Base-by-base conservation (phyloP, 2,113 vertebrate species). In the Ibidorhyncha struthersii region DNA sequence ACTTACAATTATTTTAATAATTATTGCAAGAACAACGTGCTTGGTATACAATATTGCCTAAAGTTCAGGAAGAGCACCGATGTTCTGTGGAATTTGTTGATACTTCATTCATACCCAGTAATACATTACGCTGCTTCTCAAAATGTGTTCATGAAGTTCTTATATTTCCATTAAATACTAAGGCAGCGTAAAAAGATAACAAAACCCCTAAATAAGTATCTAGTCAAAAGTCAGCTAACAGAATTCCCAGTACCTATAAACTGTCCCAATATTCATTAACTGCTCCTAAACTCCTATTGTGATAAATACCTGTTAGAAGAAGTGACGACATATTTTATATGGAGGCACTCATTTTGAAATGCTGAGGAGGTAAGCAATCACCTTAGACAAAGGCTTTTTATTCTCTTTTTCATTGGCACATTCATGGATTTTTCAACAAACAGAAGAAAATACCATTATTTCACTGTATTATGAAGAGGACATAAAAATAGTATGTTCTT, bases 201-300 rank as follows among this genome's bases (percentile, higher is more conserved):
- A 41, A 19, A 12, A 2, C 0, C 0, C 8, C 6, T 2, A 23
- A 43, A 58, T 12, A 41, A 58, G 5, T 40, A 58, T 21, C n/a
- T 15, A 32, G 30, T 63, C 30, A 69, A 56, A 63, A 70, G 41
- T 62, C 25, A 77, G 26, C 10, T 53, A 50, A 30, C 4, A 82
- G 23, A 89, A 61, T 55, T 72, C 18, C 0, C 1, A 38, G 40
- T 49, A 77, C 9, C 30, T 81, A 49, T n/a, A 55, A 72, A 55
- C n/a, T 43, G 7, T 11, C 45, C 20, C 38, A 80, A 79, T 72
- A 78, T 32, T 62, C 29, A 47, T 52, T 79, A 74, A 36, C 26
- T 80, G 36, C 19, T 84, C 20, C 18, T 67, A 78, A 34, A 10
- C 8, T 70, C 29, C 27, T 72, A n/a, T 13, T 61, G 10, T 30